These are phyloP conservation scores for Phallusia fumigata DNA, from an alignment of 23 tunicate genomes.

Conservation along the genomic window DNA sequence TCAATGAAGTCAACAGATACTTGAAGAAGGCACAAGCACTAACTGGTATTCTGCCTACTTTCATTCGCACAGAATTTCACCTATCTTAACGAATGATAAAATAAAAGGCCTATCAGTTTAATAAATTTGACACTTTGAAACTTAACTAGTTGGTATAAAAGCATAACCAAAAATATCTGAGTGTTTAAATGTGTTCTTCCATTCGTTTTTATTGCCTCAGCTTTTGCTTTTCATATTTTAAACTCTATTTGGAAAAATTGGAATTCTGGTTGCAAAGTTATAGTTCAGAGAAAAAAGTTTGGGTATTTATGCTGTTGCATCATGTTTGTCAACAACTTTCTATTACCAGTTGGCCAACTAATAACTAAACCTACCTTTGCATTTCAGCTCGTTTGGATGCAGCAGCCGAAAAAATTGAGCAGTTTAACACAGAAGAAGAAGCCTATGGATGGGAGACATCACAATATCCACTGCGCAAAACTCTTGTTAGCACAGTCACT, in stretches of 20 bases:
- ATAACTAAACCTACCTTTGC: neutral
- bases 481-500: slow-evolving; percentile 63
- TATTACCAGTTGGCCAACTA: too few relatives aligned
- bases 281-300: neutral
- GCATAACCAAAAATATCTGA: too few relatives aligned
- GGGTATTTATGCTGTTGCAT: too few relatives aligned
- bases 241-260: too few relatives aligned
- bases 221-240: too few relatives aligned
- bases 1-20: slow-evolving; percentile 75
- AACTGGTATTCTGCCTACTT: slow-evolving; percentile 20
- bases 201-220: too few relatives aligned
- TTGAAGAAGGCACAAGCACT: slow-evolving; percentile 92
- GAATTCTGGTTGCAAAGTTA: neutral
- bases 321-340: too few relatives aligned
- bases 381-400: slow-evolving; percentile 75
- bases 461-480: slow-evolving; percentile 85
- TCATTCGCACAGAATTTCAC: neutral
- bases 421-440: slow-evolving; percentile 94
- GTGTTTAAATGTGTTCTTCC: too few relatives aligned
- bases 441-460: slow-evolving; percentile 97
- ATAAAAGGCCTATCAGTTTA: too few relatives aligned
- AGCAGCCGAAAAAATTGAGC: slow-evolving; percentile 96
- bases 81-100: too few relatives aligned
- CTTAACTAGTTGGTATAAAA: too few relatives aligned
- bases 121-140: too few relatives aligned